A percentile compares a stretch with the other conserved stretches of the same genome.
phyloP scores from a whole-genome alignment of 2,888 invertebrate genomes.

The Aphidius colemani region DNA sequence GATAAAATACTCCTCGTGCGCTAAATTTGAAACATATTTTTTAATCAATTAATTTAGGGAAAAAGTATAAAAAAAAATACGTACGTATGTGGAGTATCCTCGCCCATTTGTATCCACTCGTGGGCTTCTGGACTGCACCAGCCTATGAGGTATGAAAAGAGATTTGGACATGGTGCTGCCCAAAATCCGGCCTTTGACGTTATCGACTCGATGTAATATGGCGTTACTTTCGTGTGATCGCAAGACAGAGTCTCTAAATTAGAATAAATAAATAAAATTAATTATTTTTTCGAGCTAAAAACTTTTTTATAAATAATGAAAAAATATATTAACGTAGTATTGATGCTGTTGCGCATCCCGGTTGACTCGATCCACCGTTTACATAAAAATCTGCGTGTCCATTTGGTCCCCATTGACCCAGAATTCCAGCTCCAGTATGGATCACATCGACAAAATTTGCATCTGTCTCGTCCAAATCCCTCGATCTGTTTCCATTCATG shows the following conservation, averaged over 20 bases:
- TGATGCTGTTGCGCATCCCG: slow-evolving; percentile 82
- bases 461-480: slow-evolving; percentile 79
- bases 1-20: slow-evolving; percentile 83
- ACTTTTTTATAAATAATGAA: slow-evolving; percentile 8
- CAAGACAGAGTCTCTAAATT: slow-evolving; percentile 79
- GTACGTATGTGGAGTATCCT: slow-evolving; percentile 79
- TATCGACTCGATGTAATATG: slow-evolving; percentile 88
- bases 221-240: slow-evolving; percentile 89
- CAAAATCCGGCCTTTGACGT: slow-evolving; percentile 80
- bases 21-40: slow-evolving; percentile 66
- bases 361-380: slow-evolving; percentile 86
- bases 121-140: slow-evolving; percentile 81
- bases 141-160: slow-evolving; percentile 82
- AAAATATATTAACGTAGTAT: slow-evolving; percentile 71
- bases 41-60: no score
- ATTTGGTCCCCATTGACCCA: slow-evolving; percentile 88
- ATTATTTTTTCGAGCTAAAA: no score
- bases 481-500: slow-evolving; percentile 79
- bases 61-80: no score
- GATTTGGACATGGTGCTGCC: slow-evolving; percentile 81
- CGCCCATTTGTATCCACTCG: slow-evolving; percentile 85
- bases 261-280: slow-evolving; percentile 1
- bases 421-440: slow-evolving; percentile 85
- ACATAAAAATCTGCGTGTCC: slow-evolving; percentile 90
- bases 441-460: slow-evolving; percentile 83